Evolutionary conservation across 2,797 vertebrate genomes (phyloP).

Genomic region (Tachyglossus aculeatus): DNA sequence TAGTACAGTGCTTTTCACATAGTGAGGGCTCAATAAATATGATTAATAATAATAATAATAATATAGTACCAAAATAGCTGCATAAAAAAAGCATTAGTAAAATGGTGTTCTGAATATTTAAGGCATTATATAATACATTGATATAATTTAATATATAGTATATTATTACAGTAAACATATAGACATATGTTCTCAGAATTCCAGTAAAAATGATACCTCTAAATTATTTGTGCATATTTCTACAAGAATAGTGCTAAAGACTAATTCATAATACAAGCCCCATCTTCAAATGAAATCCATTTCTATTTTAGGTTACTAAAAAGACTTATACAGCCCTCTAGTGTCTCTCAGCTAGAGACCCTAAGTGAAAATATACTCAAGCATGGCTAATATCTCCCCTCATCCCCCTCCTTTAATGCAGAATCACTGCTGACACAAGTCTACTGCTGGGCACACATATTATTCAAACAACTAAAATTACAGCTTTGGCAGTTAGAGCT

Average conservation of each 20-base stretch:
- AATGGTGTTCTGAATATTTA: neutral
- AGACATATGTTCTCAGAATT: neutral
- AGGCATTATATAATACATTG: too few relatives aligned
- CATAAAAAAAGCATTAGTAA: too few relatives aligned
- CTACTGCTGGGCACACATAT: neutral
- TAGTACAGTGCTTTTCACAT: too few relatives aligned
- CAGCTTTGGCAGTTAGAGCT: conserved; percentile 13
- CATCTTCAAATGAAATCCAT: neutral
- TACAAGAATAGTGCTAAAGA: neutral
- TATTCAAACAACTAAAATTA: conserved; percentile 38
- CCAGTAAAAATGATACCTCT: neutral
- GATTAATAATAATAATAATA: neutral
- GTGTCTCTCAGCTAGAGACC: conserved; percentile 66
- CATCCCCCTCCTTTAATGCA: neutral
- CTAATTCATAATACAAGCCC: neutral
- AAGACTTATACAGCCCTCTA: conserved; percentile 75
- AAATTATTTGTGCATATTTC: neutral
- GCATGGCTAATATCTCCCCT: neutral
- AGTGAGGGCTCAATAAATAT: too few relatives aligned
- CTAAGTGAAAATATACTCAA: conserved; percentile 21
- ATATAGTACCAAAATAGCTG: too few relatives aligned
- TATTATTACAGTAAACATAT: neutral
- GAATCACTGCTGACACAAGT: conserved; percentile 19
- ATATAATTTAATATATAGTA: neutral
- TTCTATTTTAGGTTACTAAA: conserved; percentile 35